These are phyloP conservation scores for Rhea americana DNA, from an alignment of 2,113 vertebrate species.

Conservation along the genomic window DNA sequence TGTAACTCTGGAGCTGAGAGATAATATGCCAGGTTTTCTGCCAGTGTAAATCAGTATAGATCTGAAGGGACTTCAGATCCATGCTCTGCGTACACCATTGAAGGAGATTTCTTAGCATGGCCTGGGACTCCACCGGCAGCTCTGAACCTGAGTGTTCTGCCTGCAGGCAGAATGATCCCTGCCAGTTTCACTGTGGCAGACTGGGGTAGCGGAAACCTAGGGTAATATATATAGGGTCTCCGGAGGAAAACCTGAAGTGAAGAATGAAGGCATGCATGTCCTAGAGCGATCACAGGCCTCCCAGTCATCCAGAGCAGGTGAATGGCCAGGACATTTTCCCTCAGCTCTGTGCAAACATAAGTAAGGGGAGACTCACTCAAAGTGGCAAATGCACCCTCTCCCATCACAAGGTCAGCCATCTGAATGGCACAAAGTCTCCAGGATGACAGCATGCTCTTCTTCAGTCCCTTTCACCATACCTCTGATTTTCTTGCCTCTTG, in stretches of 20 bases:
- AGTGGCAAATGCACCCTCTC: background rate
- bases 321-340: background rate
- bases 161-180: background rate
- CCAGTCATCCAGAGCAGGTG: background rate
- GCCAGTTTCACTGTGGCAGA: background rate
- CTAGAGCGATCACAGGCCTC: background rate
- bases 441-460: background rate
- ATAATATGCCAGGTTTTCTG: background rate
- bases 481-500: background rate
- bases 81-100: background rate
- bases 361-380: background rate
- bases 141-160: rapidly evolving
- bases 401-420: background rate
- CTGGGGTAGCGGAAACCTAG: background rate
- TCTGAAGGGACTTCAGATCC: background rate
- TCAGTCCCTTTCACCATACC: background rate
- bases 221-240: background rate
- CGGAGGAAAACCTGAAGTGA: background rate
- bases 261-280: background rate
- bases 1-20: background rate
- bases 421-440: background rate
- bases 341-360: background rate
- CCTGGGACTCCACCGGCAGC: background rate
- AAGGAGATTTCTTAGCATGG: background rate
- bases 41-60: background rate